Base-by-base conservation (phyloP, 2,888 invertebrate genomes). In the Magallana nippona region DNA sequence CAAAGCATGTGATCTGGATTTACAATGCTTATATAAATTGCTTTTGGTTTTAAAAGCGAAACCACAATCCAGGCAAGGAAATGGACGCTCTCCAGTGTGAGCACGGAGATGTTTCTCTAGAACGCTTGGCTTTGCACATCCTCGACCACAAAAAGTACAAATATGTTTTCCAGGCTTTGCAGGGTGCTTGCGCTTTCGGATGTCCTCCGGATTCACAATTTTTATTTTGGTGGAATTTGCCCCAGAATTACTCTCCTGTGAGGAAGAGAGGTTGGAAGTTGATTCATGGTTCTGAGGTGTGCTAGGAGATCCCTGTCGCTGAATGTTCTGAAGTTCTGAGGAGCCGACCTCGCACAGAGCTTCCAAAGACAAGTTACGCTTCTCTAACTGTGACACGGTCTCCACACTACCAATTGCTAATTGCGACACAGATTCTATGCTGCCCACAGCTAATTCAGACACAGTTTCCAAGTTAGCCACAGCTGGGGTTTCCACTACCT, bases 11-110 rank as follows among this genome's bases (percentile, higher is more conserved):
- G 91, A 88, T 55, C 92, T 87, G 2, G 94, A 94, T 94, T 97
- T 95, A 94, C 97, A 96, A 94, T 98, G 98, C 94, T 98, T 98
- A 94, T 97, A 98, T 89, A 98, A 95, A 94, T 98, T 98, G 91
- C 98, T 98, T 94, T 97, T 97, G 32, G 98, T 98, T 95, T 98
- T 98, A 95, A 98, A 98, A 91, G 97, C 97, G 95, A 98, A 97
- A 89, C 97, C 97, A 94, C 98, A 98, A 89, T 97, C 96, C 91
- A 96, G 95, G 95, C 98, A 98, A 55, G 98, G 98, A 95, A 96
- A 98, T 84, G 98, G 98, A 91, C 98, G 95, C 95, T 98, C 98
- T 94, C 98, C 97, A 78, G 98, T 98, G 94, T 98, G 98, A 86
- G 98, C 97, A 93, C 98, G 96, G 94, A 98, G 97, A 95, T 98